Evolutionary conservation across 2,797 vertebrate species (phyloP), one percentile per base, ranked within the genome.

Genomic region (Silurus aristotelis): DNA sequence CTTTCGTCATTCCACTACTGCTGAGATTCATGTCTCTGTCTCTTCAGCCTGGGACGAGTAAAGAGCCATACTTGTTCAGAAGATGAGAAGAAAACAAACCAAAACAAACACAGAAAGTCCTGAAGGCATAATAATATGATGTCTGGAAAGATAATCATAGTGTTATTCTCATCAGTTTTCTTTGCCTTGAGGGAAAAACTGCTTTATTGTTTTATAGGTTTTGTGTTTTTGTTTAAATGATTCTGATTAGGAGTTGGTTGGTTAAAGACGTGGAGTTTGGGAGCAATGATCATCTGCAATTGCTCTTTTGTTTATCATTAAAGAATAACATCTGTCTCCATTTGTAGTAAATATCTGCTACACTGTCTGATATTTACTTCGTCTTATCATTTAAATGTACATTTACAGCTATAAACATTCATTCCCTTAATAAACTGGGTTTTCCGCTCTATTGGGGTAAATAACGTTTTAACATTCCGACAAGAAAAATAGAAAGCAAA

Each of bases 11-110:
- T 79, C 66, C 48, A 66, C 75, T 48, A 25, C 64, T 60, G 19
- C 55, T 43, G 64, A 68, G 73, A 20, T 71, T 84, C 66, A 84
- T 48, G n/a, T 48, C 52, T 79, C 75, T 68, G 48, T 79, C 22
- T 67, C 20, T 58, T 68, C 66, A 60, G 52, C 8, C 72, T 67
- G 25, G 6, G 14, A 66, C 48, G 25, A 22, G 27, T 46, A 20
- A 61, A 84, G 56, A 38, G 12, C 22, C 5, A 67, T 25, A 78
- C 8, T 38, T 66, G 55, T 84, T 84, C 60, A 66, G 20, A 63
- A 77, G 61, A 66, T 66, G 61, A 56, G 56, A 6, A 6, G n/a
- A 9, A 78, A 43, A 78, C 55, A 75, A 43, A 76, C 38, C 0
- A 38, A 4, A 38, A 38, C 38, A 38, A 38, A 38, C 38, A 38